Conservation (phyloP, 2,888 invertebrate species). For the Epirrhoe alternata region DNA sequence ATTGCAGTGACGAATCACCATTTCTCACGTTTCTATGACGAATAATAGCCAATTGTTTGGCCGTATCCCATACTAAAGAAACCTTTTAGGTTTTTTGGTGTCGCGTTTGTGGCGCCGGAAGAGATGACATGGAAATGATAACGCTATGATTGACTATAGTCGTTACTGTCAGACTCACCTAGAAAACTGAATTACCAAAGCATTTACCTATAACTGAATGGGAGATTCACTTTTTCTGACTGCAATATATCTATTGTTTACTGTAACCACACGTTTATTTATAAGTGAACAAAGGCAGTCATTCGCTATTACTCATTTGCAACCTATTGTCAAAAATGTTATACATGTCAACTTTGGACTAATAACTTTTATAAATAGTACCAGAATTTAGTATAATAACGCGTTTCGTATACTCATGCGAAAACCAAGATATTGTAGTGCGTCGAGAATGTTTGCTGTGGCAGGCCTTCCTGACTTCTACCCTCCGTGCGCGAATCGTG, state of each 20-base stretch:
- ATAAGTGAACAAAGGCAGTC: neutral
- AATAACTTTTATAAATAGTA: too few relatives aligned
- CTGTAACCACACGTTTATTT: neutral
- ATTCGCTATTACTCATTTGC: neutral
- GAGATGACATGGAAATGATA: conserved; percentile 9
- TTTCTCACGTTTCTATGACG: conserved; percentile 15
- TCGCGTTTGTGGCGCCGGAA: neutral
- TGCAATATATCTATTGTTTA: neutral
- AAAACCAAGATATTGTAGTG: too few relatives aligned
- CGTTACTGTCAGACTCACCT: neutral
- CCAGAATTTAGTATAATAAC: too few relatives aligned
- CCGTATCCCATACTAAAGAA: neutral
- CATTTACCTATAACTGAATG: neutral
- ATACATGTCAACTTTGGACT: too few relatives aligned
- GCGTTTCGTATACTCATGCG: too few relatives aligned
- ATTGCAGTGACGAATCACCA: conserved; percentile 35
- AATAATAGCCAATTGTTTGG: conserved; percentile 13
- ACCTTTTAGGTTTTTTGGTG: neutral
- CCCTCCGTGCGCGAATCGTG: too few relatives aligned
- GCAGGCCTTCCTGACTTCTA: too few relatives aligned
- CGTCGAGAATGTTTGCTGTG: too few relatives aligned
- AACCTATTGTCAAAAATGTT: too few relatives aligned
- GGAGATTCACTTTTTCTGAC: neutral
- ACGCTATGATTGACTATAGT: neutral
- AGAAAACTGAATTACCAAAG: neutral